Conservation (phyloP, 2,113 vertebrate genomes). For the Ifrita kowaldi region DNA sequence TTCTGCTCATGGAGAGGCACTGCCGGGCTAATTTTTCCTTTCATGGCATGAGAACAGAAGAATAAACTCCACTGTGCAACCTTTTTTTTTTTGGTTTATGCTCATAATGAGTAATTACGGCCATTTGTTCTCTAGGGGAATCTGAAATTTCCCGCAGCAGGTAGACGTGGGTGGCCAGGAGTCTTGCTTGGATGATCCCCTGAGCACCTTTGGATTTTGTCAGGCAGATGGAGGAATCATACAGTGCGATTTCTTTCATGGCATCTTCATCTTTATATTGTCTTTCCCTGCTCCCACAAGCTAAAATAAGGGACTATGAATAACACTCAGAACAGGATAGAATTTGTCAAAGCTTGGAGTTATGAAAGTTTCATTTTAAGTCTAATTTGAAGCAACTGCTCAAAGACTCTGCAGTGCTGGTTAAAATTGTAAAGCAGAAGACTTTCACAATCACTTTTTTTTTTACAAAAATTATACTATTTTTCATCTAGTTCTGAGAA, state of each 20-base stretch:
- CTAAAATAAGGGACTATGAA: background rate
- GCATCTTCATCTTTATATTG: background rate
- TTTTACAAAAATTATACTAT: background rate
- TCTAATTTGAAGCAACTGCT: background rate
- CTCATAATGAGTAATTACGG: background rate
- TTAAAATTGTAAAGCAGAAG: background rate
- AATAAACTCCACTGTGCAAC: background rate
- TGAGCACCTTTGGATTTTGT: background rate
- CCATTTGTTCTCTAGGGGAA: background rate
- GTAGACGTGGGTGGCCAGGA: background rate
- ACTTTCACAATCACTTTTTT: background rate
- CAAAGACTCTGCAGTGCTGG: background rate
- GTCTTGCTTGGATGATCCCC: background rate
- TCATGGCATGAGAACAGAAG: background rate
- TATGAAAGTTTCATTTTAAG: background rate
- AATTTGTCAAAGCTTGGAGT: background rate
- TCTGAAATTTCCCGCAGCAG: background rate
- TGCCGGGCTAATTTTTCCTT: background rate
- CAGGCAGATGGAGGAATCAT: background rate
- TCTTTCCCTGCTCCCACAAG: accelerated
- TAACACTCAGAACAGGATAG: background rate
- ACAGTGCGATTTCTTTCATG: background rate
- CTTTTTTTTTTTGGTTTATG: background rate
- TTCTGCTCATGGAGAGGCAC: background rate
- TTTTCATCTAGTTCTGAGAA: background rate